Evolutionary conservation across 2,797 vertebrate genomes (phyloP).

Genomic region (Schizopygopsis pylzovi): DNA sequence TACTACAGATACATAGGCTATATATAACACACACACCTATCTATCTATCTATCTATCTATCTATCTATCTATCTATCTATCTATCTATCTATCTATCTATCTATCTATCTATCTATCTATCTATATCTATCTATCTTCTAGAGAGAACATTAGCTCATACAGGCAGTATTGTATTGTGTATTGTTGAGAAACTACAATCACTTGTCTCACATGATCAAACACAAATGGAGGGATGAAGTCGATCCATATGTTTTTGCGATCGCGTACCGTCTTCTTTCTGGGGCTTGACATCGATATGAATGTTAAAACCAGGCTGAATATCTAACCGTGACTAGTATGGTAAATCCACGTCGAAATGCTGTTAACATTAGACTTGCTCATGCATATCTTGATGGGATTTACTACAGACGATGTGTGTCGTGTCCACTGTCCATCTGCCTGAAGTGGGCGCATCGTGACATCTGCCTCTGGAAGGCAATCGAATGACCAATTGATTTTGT

Average conservation of each 20-base stretch:
- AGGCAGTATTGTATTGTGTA: background rate
- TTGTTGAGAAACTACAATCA: background rate
- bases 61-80: too few relatives aligned
- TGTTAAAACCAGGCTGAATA: background rate
- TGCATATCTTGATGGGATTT: constrained; percentile 19
- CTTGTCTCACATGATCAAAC: background rate
- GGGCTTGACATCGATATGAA: background rate
- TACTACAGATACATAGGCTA: too few relatives aligned
- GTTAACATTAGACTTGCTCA: background rate
- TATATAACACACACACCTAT: too few relatives aligned
- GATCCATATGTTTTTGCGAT: constrained; percentile 20
- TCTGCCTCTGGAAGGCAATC: constrained; percentile 25
- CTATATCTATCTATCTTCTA: background rate
- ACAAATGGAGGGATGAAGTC: background rate
- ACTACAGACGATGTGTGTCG: background rate
- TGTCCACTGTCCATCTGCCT: constrained; percentile 2
- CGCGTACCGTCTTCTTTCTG: background rate
- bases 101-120: too few relatives aligned
- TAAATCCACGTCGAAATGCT: background rate
- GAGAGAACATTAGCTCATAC: background rate
- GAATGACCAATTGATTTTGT: constrained; percentile 31
- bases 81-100: too few relatives aligned
- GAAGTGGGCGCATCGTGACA: constrained; percentile 34
- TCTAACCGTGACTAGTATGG: background rate
- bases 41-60: too few relatives aligned